Conservation (phyloP, 2,113 vertebrate species). For the Pycnonotus jocosus region DNA sequence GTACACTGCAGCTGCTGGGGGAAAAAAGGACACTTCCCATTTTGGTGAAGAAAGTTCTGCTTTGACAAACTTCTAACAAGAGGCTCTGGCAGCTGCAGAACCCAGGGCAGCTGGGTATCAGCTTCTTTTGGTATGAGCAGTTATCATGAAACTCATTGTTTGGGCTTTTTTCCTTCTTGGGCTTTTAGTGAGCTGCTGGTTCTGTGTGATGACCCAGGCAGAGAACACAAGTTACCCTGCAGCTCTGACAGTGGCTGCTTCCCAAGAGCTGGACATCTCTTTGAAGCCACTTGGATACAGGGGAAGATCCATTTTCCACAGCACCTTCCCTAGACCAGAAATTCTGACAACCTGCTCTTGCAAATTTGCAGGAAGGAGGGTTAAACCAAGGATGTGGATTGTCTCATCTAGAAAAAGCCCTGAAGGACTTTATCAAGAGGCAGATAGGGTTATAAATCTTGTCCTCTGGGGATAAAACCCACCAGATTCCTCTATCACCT, state of each 20-base stretch:
- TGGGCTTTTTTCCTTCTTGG: not conserved
- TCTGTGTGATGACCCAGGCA: not conserved
- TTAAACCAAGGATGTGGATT: not conserved
- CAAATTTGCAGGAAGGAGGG: not conserved
- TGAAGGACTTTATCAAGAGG: not conserved
- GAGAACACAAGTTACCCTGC: not conserved
- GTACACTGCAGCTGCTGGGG: not conserved
- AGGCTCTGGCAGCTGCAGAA: not conserved
- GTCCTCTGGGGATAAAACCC: not conserved
- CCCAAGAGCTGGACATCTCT: not conserved
- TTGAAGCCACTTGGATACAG: not conserved
- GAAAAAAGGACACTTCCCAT: not conserved
- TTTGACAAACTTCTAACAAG: not conserved
- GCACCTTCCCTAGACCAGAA: not conserved
- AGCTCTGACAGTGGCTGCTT: not conserved
- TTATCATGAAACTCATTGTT: accelerated
- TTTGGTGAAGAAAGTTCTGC: not conserved
- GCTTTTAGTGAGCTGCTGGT: not conserved
- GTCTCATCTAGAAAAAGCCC: not conserved
- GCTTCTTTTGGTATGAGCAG: not conserved
- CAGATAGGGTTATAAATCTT: not conserved
- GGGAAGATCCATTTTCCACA: not conserved
- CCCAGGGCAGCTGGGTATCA: too few relatives aligned
- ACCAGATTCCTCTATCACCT: not conserved
- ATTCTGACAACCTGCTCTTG: not conserved